Percentiles rank a stretch among this genome's conserved stretches.
phyloP scores from a whole-genome alignment of 2,113 vertebrate species.

The Ceyx margarethae region DNA sequence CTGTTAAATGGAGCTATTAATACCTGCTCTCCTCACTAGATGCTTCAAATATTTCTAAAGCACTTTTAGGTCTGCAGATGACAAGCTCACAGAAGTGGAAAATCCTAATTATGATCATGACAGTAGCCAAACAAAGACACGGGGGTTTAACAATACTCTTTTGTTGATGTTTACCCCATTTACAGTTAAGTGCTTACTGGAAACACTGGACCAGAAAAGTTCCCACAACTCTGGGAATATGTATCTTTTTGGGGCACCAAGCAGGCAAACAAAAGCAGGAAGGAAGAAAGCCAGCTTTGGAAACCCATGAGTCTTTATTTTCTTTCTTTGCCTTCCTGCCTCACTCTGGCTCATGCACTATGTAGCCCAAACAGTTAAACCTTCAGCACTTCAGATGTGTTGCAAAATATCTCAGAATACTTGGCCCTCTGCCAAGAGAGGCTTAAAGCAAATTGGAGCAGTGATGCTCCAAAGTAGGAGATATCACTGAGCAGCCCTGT shows the following conservation, averaged over 20 bases:
- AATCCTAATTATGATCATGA: constrained; percentile 40
- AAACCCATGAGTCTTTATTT: background rate
- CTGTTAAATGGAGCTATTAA: constrained; percentile 56
- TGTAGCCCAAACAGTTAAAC: background rate
- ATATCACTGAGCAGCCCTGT: background rate
- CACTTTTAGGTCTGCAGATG: constrained; percentile 42
- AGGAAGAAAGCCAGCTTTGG: constrained; percentile 52
- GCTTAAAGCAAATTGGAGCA: background rate
- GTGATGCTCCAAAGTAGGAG: background rate
- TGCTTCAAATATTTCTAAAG: constrained; percentile 42
- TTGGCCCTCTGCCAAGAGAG: background rate
- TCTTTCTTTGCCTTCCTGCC: constrained; percentile 39
- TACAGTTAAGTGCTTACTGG: constrained; percentile 1
- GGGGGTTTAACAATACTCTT: background rate
- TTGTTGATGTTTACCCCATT: constrained; percentile 7
- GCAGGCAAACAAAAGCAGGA: constrained; percentile 58
- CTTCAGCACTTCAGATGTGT: background rate
- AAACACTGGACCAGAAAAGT: constrained; percentile 37
- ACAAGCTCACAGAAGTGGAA: constrained; percentile 38
- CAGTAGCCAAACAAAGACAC: constrained; percentile 17
- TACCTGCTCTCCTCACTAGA: background rate
- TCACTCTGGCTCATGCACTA: background rate
- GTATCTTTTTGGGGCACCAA: background rate
- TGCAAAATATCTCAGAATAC: background rate
- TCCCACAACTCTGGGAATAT: constrained; percentile 43